These are phyloP conservation scores for Sialia sialis DNA, from an alignment of 2,113 vertebrate genomes.

Conservation along the genomic window DNA sequence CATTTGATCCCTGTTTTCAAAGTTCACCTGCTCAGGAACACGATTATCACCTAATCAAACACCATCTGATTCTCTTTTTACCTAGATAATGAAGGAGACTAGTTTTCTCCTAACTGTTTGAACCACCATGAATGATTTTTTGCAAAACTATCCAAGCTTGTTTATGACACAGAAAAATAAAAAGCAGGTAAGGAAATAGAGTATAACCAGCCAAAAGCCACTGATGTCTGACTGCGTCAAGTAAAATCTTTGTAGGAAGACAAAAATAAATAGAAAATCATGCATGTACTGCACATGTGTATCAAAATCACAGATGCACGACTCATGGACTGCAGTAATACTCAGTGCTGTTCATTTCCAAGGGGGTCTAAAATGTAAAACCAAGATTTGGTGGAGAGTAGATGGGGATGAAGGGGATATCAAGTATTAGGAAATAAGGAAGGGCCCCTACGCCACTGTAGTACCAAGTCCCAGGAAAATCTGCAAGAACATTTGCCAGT, in stretches of 20 bases:
- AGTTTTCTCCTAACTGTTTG: not conserved
- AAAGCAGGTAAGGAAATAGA: not conserved
- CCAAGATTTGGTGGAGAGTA: not conserved
- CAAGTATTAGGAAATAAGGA: not conserved
- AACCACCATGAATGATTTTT: not conserved
- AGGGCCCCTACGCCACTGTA: not conserved
- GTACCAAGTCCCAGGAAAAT: not conserved
- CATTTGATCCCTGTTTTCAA: not conserved
- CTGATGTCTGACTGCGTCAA: not conserved
- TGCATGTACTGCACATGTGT: not conserved
- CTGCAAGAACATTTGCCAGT: not conserved
- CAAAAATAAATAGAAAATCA: not conserved
- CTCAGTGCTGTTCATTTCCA: not conserved
- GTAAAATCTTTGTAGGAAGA: not conserved
- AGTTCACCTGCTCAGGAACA: not conserved
- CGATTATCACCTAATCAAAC: not conserved
- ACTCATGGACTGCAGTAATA: not conserved
- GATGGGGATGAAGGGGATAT: not conserved
- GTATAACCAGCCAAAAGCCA: not conserved
- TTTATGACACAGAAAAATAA: not conserved
- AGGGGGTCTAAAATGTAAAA: not conserved
- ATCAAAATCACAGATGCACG: not conserved
- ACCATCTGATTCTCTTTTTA: not conserved
- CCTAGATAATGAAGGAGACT: not conserved
- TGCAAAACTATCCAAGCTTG: not conserved